Percentiles rank a stretch among this genome's conserved stretches.
Evolutionary conservation across 2,113 vertebrate genomes (phyloP).

Genomic region (Sclerurus mexicanus): DNA sequence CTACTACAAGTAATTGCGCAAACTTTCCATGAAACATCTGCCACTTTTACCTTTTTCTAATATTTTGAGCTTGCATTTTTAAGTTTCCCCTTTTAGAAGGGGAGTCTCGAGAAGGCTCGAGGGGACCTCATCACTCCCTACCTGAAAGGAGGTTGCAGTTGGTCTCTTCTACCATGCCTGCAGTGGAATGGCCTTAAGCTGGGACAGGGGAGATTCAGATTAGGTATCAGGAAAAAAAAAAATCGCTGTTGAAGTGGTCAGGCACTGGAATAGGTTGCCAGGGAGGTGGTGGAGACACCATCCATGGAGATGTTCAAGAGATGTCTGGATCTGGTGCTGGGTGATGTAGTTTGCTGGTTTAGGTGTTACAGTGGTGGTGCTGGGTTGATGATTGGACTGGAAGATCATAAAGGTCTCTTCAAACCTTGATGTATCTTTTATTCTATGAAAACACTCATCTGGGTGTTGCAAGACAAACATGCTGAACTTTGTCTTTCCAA

Average conservation of each 20-base stretch:
- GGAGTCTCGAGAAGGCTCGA: not conserved
- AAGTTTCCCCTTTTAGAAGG: not conserved
- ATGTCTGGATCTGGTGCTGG: not conserved
- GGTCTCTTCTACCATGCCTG: fast-evolving
- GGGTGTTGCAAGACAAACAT: not conserved
- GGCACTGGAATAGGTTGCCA: not conserved
- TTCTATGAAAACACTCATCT: not conserved
- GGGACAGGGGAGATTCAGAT: not conserved
- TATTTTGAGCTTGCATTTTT: not conserved
- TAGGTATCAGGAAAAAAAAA: not conserved
- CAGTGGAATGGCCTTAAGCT: not conserved
- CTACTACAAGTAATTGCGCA: not conserved
- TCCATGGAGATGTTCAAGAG: not conserved
- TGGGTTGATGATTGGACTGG: not conserved
- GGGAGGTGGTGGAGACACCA: not conserved
- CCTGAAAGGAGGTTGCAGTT: not conserved
- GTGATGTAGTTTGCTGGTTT: not conserved
- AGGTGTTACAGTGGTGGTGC: not conserved
- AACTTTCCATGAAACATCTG: not conserved
- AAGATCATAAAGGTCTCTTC: not conserved
- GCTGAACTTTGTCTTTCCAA: not conserved
- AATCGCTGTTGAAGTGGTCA: not conserved
- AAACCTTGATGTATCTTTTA: not conserved
- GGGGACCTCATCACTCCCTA: not conserved
- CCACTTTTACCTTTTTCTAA: not conserved